Conservation (phyloP, 2,888 invertebrate genomes). For the Aphidoletes aphidimyza region DNA sequence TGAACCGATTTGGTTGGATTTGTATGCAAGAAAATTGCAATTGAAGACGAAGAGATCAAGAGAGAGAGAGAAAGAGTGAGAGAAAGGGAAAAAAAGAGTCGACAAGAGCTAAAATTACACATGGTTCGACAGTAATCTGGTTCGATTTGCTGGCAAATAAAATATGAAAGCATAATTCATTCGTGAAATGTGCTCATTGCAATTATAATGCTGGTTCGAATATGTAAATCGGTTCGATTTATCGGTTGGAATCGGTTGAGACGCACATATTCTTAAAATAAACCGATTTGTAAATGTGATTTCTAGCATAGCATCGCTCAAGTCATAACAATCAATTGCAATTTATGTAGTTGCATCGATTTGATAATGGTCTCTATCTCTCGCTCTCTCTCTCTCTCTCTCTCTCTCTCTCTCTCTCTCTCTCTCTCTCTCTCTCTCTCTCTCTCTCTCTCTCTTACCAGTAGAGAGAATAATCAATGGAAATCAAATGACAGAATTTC, state of each 20-base stretch:
- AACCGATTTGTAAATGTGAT: background rate
- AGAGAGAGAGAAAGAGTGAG: background rate
- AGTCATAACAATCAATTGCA: background rate
- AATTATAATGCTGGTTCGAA: slow-evolving; percentile 10
- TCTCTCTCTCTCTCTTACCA: too few relatives aligned
- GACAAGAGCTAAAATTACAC: background rate
- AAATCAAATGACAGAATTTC: background rate
- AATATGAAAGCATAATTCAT: slow-evolving; percentile 31
- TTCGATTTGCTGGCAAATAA: background rate
- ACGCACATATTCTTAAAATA: background rate
- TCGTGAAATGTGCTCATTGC: background rate
- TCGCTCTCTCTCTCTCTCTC: too few relatives aligned
- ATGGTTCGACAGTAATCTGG: background rate
- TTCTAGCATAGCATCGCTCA: too few relatives aligned
- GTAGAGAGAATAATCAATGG: too few relatives aligned
- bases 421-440: too few relatives aligned
- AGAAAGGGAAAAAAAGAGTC: background rate
- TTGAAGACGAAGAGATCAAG: background rate
- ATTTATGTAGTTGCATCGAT: slow-evolving; percentile 13
- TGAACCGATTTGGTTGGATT: background rate
- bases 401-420: too few relatives aligned
- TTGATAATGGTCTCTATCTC: too few relatives aligned
- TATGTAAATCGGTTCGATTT: slow-evolving; percentile 6
- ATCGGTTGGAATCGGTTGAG: background rate
- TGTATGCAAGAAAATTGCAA: slow-evolving; percentile 16